A percentile compares a stretch with the other conserved stretches of the same genome.
phyloP scores from a whole-genome alignment of 2,888 invertebrate species.

The Cantharis rustica region DNA sequence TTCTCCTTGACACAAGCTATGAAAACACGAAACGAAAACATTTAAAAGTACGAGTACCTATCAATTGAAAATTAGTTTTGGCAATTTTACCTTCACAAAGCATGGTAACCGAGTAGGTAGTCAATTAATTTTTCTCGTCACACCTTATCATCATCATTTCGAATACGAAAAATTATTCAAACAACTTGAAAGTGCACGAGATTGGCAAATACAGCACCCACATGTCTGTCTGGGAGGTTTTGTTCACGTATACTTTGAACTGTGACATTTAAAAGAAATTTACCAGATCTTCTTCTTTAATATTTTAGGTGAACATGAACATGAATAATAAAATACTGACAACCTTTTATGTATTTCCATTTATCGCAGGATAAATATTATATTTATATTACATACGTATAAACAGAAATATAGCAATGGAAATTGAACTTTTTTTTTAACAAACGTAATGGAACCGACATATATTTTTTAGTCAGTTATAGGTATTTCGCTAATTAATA shows the following conservation, averaged over 20 bases:
- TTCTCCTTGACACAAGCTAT: not conserved
- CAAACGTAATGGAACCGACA: not conserved
- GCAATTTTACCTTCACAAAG: not conserved
- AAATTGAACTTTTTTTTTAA: not conserved
- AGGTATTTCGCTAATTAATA: no score
- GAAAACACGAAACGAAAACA: not conserved
- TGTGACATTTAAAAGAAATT: not conserved
- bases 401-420: no score
- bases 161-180: not conserved
- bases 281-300: not conserved
- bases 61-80: not conserved
- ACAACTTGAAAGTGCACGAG: not conserved
- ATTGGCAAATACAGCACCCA: not conserved
- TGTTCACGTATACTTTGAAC: not conserved
- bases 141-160: not conserved
- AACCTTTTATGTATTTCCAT: not conserved
- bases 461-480: not conserved
- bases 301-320: not conserved
- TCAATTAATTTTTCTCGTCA: not conserved
- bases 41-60: not conserved
- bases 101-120: not conserved
- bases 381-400: no score
- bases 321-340: not conserved
- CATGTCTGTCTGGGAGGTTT: not conserved
- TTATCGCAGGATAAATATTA: no score